Conservation (phyloP, 2,888 invertebrate species). For the Xestobium rufovillosum region DNA sequence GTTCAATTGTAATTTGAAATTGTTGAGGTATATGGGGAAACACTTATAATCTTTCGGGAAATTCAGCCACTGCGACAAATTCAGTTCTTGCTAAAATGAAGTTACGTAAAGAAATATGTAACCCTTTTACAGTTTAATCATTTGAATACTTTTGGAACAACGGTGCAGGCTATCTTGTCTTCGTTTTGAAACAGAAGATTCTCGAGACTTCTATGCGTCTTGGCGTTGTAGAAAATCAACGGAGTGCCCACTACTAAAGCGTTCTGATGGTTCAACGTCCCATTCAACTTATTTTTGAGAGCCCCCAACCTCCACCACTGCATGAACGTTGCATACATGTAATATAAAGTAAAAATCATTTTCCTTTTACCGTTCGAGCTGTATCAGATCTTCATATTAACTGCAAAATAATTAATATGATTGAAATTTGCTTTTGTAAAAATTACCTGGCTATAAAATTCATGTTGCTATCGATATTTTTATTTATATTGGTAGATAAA, state of each 20-base stretch:
- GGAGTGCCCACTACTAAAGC: slow-evolving; percentile 38
- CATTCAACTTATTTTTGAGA: slow-evolving; percentile 59
- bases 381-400: no score
- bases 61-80: slow-evolving; percentile 46
- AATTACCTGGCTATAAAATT: no score
- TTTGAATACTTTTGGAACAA: slow-evolving; percentile 55
- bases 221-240: slow-evolving; percentile 29
- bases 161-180: slow-evolving; percentile 48
- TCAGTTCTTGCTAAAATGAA: slow-evolving; percentile 41
- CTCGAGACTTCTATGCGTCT: slow-evolving; percentile 41
- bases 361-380: no score
- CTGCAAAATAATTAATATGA: no score
- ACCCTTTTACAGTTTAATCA: no score
- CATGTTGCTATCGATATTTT: no score
- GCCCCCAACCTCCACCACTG: slow-evolving; percentile 72
- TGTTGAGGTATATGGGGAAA: slow-evolving; percentile 37
- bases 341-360: slow-evolving; percentile 74
- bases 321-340: slow-evolving; percentile 74
- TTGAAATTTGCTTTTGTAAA: no score
- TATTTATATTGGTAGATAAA: no score
- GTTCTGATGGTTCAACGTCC: slow-evolving; percentile 38
- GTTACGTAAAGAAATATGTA: no score
- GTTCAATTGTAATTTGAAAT: slow-evolving; percentile 21
- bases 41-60: slow-evolving; percentile 44
- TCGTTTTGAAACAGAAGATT: slow-evolving; percentile 53